Evolutionary conservation across 2,113 vertebrate species (phyloP), one percentile per base, ranked within the genome.

Genomic region (Nerophis lumbriciformis): DNA sequence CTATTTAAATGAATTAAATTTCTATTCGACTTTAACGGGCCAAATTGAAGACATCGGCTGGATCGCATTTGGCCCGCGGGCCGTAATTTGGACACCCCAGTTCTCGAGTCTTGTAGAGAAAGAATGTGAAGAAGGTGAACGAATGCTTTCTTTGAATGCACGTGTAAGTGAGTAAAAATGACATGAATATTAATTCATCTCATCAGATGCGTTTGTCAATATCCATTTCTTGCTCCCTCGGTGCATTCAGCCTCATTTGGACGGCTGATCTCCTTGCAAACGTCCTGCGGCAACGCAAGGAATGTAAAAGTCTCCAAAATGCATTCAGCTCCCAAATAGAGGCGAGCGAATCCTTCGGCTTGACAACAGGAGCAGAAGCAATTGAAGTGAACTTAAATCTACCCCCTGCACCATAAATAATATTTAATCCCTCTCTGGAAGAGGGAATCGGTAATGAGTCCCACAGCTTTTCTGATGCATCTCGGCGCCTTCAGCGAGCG

Each of bases 331-430:
- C 58, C 72, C 68, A 61, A 82, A 79, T 80, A 76, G 77, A 79
- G 66, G 69, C 48, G n/a, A 75, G 80, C 72, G 48, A 76, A 71
- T 84, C 71, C 81, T 88, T 82, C 70, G 72, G 79, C 84, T 71
- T 81, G 86, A 88, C 85, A 85, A 77, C 73, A 83, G 65, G 76
- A 54, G 70, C 68, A 81, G 76, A 82, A 48, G 82, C 78, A 81
- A 74, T 73, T 81, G 72, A 77, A 86, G 79, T 75, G 81, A 83
- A 83, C 78, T 86, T 81, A 82, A 79, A 62, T 79, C 82, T 71
- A 69, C 15, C n/a, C 54, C 59, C 61, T 74, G 70, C 83, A 75
- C 79, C 84, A 88, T 83, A 85, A 88, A 88, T 86, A 85, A 86
- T 80, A 82, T 83, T 85, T 81, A 83, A 87, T 86, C 82, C 78